Base-by-base conservation (phyloP, 2,888 invertebrate species). In the Caradrina clavipalpis region DNA sequence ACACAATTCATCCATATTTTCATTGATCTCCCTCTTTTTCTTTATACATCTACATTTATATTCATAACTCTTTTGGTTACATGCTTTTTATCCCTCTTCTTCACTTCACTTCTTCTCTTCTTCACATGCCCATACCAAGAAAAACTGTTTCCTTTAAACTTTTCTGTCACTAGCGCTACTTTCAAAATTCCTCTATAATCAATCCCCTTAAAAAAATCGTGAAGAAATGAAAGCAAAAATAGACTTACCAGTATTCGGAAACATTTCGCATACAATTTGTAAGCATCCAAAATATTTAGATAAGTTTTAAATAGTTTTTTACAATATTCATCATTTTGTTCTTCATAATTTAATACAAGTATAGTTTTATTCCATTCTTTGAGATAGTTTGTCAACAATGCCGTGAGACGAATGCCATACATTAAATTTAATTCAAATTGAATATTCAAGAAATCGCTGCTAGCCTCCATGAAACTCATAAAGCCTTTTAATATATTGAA, bases 341-440 rank as follows among this genome's bases (percentile, higher is more conserved):
- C 49, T 15, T 63, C 22, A 39, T 19, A 15, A 11, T 35, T 64
- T 1, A n/a, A 7, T n/a, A 2, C 15, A 11, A 39, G 15, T 8
- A 64, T 11, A 8, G 19, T 0, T 2, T 64, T 60, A 6, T 7
- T 10, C 31, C 60, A 65, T 50, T 50, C 39, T 19, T 39, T 51
- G 5, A 68, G 13, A 67, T 22, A 50, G 13, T 0, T 50, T 13
- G 17, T 49, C 11, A 67, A 21, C 11, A 68, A 42, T 55, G 4
- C n/a, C 19, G 17, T 3, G n/a, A 68, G 19, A 11, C 68, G 31
- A 26, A 54, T 39, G 65, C 35, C 53, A 39, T 55, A 67, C n/a
- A 56, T 2, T 15, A 55, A 15, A 67, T 55, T 68, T 0, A 68
- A 13, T 26, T 68, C 39, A 21, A 11, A 67, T 21, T 67, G n/a